Conservation (phyloP, 1,140 invertebrate species). For the Drosophila teissieri region DNA sequence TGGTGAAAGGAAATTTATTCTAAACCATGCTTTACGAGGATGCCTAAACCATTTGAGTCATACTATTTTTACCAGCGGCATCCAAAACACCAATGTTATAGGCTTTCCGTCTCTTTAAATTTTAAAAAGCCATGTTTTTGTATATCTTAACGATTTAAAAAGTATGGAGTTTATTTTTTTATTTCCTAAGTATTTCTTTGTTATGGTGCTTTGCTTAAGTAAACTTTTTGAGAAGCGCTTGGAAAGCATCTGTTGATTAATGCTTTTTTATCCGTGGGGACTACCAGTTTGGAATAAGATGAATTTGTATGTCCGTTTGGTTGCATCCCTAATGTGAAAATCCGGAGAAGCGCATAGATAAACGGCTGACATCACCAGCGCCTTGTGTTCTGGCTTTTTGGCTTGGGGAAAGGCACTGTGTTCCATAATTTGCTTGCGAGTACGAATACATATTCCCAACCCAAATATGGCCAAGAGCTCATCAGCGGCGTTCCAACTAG, state of each 20-base stretch:
- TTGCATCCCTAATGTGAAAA: slow-evolving; percentile 7
- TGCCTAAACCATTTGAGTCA: too few relatives aligned
- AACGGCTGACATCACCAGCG: slow-evolving; percentile 40
- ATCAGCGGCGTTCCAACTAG: slow-evolving; percentile 73
- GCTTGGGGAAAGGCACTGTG: slow-evolving; percentile 31
- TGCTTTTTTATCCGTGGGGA: too few relatives aligned
- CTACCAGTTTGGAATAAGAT: too few relatives aligned
- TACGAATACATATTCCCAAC: slow-evolving; percentile 29
- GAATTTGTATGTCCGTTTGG: too few relatives aligned
- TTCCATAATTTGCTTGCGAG: slow-evolving; percentile 40
- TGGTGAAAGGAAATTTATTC: neutral
- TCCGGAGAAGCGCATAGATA: slow-evolving; percentile 8
- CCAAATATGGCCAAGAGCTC: slow-evolving; percentile 70
- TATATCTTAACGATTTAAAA: neutral
- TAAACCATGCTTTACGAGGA: neutral
- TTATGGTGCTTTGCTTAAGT: neutral
- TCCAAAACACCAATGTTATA: too few relatives aligned
- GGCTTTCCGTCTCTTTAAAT: too few relatives aligned
- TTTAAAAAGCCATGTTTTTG: too few relatives aligned
- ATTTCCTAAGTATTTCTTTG: too few relatives aligned
- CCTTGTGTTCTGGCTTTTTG: slow-evolving; percentile 7
- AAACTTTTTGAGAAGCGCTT: neutral
- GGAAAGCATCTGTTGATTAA: neutral
- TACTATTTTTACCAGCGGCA: too few relatives aligned
- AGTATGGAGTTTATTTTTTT: too few relatives aligned